Percentiles rank a stretch among this genome's conserved stretches.
Evolutionary conservation across 2,888 invertebrate genomes (phyloP).

Genomic region (Strigamia crassipes): DNA sequence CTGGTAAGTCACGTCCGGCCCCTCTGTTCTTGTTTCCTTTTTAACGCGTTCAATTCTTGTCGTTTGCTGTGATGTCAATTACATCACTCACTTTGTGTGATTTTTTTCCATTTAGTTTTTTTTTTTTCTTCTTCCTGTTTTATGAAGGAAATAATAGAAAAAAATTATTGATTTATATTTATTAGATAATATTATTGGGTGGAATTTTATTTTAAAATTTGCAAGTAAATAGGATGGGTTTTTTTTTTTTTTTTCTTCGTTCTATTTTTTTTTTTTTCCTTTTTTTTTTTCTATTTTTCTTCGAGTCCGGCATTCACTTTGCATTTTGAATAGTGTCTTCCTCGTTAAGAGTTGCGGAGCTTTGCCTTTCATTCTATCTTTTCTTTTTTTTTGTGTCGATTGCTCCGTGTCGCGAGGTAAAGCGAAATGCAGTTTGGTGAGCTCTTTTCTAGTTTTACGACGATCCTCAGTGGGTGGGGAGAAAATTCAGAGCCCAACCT

Average conservation of each 20-base stretch:
- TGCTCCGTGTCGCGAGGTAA: slow-evolving; percentile 22
- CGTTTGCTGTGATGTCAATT: not conserved
- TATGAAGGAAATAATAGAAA: not conserved
- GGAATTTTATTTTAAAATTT: not conserved
- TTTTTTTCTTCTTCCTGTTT: not conserved
- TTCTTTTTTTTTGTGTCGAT: slow-evolving; percentile 19
- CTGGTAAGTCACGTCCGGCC: slow-evolving; percentile 31
- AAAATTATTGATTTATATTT: not conserved
- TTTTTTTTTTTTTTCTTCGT: not conserved
- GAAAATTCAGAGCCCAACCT: slow-evolving; percentile 40
- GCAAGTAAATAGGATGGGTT: not conserved
- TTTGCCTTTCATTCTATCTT: not conserved
- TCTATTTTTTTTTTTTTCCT: not conserved
- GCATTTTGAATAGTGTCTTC: slow-evolving; percentile 38
- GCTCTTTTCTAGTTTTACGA: slow-evolving; percentile 34
- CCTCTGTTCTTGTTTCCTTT: slow-evolving; percentile 24
- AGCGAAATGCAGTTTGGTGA: slow-evolving; percentile 36
- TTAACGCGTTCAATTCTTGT: slow-evolving; percentile 13
- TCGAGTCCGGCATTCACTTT: slow-evolving; percentile 8
- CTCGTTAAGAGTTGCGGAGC: slow-evolving; percentile 36
- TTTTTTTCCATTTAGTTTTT: not conserved
- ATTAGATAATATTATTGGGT: not conserved
- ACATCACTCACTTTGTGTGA: too few species aligned
- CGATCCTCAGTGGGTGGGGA: slow-evolving; percentile 35
- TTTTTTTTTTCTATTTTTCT: not conserved